Conservation (phyloP, 2,797 vertebrate species). For the Siniperca scherzeri region DNA sequence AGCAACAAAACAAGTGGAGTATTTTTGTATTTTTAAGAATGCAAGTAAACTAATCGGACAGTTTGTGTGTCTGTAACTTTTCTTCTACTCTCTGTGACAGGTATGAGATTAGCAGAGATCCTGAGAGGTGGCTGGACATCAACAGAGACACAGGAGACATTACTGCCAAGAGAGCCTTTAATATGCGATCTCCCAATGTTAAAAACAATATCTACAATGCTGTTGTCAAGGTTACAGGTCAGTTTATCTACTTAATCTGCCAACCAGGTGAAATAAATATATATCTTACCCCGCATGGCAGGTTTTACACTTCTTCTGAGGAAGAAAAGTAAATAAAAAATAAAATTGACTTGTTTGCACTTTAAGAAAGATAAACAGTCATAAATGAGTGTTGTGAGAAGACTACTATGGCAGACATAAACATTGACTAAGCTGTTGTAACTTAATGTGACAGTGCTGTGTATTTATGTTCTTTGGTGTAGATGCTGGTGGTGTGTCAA, state of each 20-base stretch:
- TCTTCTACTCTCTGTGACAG: slow-evolving; percentile 74
- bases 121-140: slow-evolving; percentile 91
- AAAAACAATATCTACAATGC: slow-evolving; percentile 89
- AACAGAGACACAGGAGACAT: slow-evolving; percentile 86
- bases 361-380: background rate
- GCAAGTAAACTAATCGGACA: background rate
- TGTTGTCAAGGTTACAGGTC: slow-evolving; percentile 90
- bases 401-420: background rate
- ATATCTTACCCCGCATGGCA: background rate
- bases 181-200: slow-evolving; percentile 87
- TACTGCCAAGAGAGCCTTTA: slow-evolving; percentile 85
- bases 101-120: slow-evolving; percentile 90
- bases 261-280: background rate
- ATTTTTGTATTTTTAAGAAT: background rate
- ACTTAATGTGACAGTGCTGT: background rate
- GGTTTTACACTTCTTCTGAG: background rate
- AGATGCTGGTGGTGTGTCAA: slow-evolving; percentile 84
- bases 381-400: background rate
- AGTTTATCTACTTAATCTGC: slow-evolving; percentile 56
- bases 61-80: background rate
- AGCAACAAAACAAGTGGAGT: background rate
- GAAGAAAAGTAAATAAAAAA: too few species aligned
- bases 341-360: background rate
- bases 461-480: slow-evolving; percentile 42
- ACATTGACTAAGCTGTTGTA: background rate